These are phyloP conservation scores for Larimichthys polyactis DNA, from an alignment of 2,113 vertebrate species.

Conservation along the genomic window DNA sequence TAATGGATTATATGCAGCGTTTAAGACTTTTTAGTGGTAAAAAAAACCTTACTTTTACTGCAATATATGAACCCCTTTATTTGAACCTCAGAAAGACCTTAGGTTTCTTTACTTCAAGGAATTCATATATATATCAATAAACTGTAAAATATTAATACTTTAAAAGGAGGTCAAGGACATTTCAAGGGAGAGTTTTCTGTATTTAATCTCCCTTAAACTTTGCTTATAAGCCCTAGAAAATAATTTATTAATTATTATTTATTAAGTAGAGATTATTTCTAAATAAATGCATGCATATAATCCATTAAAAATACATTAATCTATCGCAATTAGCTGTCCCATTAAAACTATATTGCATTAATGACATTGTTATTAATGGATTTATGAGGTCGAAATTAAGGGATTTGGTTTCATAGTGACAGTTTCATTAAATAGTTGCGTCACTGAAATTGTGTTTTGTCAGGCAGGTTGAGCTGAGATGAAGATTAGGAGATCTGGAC, in stretches of 20 bases:
- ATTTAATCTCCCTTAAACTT: too few species aligned
- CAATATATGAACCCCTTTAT: too few species aligned
- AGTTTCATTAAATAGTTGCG: constrained; percentile 19
- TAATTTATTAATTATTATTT: too few species aligned
- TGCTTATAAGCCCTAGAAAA: too few species aligned
- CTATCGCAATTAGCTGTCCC: background rate
- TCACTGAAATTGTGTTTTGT: constrained; percentile 50
- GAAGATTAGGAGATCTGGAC: constrained; percentile 57
- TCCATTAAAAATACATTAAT: background rate
- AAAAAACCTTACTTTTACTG: too few species aligned
- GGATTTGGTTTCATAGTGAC: constrained; percentile 1
- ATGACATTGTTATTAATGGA: background rate
- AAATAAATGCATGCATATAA: background rate
- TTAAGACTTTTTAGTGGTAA: too few species aligned
- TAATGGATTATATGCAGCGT: too few species aligned
- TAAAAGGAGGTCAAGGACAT: background rate
- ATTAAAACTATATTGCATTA: background rate
- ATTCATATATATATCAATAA: too few species aligned
- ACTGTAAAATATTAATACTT: background rate
- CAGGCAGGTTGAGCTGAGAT: constrained; percentile 41
- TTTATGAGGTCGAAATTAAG: background rate
- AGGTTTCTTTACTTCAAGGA: background rate
- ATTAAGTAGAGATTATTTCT: background rate
- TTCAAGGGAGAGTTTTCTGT: background rate
- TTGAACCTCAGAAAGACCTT: too few species aligned